Conservation (phyloP, 2,797 vertebrate genomes). For the Gila robusta region DNA sequence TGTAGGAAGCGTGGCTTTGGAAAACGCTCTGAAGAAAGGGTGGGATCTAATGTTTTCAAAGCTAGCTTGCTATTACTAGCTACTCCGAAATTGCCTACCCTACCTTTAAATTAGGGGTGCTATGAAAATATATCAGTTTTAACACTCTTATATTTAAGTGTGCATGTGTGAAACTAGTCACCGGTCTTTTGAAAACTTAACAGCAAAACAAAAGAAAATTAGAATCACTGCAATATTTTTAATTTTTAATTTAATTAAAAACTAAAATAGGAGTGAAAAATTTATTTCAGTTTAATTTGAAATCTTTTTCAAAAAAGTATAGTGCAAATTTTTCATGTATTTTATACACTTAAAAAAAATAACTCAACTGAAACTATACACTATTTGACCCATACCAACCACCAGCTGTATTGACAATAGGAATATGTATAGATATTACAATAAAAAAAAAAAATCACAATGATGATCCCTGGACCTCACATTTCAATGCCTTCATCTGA, state of each 20-base stretch:
- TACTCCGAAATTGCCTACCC: background rate
- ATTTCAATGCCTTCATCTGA: background rate
- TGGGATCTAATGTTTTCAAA: background rate
- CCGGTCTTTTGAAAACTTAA: background rate
- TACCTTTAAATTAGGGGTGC: background rate
- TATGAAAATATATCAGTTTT: background rate
- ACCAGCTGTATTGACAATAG: background rate
- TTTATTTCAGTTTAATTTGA: background rate
- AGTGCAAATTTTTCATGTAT: background rate
- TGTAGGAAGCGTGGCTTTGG: background rate
- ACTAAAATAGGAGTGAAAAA: no score
- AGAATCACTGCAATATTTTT: background rate
- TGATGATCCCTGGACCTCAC: slow-evolving; percentile 7
- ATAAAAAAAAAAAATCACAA: background rate
- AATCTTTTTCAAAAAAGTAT: background rate
- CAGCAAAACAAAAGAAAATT: background rate
- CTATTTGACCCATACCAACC: background rate
- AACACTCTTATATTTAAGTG: background rate
- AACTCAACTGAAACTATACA: background rate
- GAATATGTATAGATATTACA: background rate
- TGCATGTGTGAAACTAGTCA: background rate
- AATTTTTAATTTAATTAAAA: no score
- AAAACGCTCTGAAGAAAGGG: background rate
- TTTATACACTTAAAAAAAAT: background rate
- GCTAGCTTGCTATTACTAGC: background rate